Base-by-base conservation (phyloP, 2,888 invertebrate genomes). In the Trichopria drosophilae region DNA sequence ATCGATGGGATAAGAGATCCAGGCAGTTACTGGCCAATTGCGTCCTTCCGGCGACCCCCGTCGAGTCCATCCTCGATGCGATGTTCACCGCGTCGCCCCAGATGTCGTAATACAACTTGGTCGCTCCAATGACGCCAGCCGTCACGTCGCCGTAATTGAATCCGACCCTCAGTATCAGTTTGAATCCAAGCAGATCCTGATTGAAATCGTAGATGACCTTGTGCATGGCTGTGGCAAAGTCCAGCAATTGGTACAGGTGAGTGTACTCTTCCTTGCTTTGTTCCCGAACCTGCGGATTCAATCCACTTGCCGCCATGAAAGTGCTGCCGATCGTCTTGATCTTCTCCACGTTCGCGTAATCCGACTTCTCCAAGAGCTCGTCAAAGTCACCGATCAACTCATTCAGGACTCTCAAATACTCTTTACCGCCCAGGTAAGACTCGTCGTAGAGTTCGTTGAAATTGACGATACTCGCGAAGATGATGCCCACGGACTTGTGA, bases 51-150 rank as follows among this genome's bases (percentile, higher is more conserved):
- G 87, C 82, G 7, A 95, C 85, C 0, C 97, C 97, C 0, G 96
- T 97, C 0, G 93, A 92, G 75, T 98, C 97, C 98, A 98, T 98
- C 44, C 97, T 81, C 6, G 93, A 93, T 0, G 97, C 93, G 50
- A 97, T 94, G 74, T 98, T 98, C 0, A 98, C 97, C 0, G 97
- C 93, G 74, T 98, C 97, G 0, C 97, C 97, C 97, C 97, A 98
- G 64, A 97, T 97, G 74, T 97, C 97, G 67, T 96, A 98, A 73
- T 93, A 92, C 53, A 98, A 79, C 71, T 97, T 98, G 2, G 91
- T 91, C 6, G 95, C 95, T 0, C 97, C 97, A 44, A 98, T 96
- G 3, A 98, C 90, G 2, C 96, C 96, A 0, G 97, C 95, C 0
- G 96, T 96, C 0, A 98, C 94, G 63, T 96, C 95, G 0, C 97